These are phyloP conservation scores for Phalanger gymnotis DNA, from an alignment of 2,797 vertebrate species.

Conservation along the genomic window DNA sequence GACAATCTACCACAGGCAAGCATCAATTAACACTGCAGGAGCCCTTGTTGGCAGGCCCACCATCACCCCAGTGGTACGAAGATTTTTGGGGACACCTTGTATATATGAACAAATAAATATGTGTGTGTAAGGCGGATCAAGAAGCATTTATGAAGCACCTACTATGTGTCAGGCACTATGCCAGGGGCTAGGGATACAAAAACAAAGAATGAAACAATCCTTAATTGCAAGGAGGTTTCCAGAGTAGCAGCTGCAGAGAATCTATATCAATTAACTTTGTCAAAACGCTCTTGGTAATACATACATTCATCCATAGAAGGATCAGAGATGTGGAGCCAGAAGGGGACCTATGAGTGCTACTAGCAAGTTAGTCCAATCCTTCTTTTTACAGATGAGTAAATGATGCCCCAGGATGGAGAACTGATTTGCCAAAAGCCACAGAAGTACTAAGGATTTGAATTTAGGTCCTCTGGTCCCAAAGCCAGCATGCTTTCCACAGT, in stretches of 20 bases:
- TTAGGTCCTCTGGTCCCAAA: not conserved
- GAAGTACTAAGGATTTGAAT: not conserved
- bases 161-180: not conserved
- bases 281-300: not conserved
- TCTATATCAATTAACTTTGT: not conserved
- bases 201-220: not conserved
- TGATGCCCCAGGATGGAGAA: not conserved
- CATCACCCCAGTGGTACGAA: not conserved
- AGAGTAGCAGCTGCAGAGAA: not conserved
- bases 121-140: not conserved
- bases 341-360: not conserved
- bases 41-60: fast-evolving
- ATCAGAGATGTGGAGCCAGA: not conserved
- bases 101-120: not conserved
- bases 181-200: not conserved
- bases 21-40: too few relatives aligned
- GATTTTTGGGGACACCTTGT: not conserved
- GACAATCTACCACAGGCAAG: not conserved
- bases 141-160: not conserved
- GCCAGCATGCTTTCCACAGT: not conserved
- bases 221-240: not conserved
- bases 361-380: not conserved
- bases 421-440: not conserved
- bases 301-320: not conserved
- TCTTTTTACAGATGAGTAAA: not conserved